Evolutionary conservation across 2,888 invertebrate species (phyloP).

Genomic region (Neoscelio sp.): DNA sequence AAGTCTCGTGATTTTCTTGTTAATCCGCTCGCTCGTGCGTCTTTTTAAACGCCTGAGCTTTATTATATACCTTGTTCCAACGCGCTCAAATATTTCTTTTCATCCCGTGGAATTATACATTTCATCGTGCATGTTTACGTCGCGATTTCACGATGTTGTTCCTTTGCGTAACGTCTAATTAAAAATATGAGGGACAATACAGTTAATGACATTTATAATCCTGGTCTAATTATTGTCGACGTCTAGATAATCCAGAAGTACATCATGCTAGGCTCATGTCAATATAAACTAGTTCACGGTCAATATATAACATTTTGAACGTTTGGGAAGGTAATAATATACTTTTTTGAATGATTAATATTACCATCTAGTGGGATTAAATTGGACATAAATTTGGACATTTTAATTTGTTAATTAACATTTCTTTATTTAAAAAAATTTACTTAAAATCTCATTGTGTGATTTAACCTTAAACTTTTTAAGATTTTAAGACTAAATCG

Average conservation of each 20-base stretch:
- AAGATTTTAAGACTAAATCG: no score
- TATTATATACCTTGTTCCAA: conserved; percentile 12
- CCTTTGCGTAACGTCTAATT: conserved; percentile 49
- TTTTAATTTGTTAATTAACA: no score
- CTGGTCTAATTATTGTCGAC: conserved; percentile 47
- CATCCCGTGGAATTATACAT: conserved; percentile 35
- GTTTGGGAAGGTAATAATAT: no score
- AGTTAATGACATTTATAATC: conserved; percentile 58
- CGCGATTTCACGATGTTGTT: conserved; percentile 40
- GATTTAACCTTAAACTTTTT: no score
- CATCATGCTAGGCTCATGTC: conserved; percentile 20
- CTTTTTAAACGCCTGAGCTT: conserved; percentile 33
- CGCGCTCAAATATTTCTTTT: conserved; percentile 43
- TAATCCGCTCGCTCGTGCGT: conserved; percentile 47
- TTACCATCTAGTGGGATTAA: no score
- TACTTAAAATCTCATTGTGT: no score
- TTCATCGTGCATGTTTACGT: conserved; percentile 38
- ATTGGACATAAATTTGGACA: no score
- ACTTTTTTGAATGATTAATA: no score
- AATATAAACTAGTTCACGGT: conserved; percentile 15
- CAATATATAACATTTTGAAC: no score
- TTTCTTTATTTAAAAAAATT: no score
- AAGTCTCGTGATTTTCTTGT: conserved; percentile 58
- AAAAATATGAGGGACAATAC: conserved; percentile 34
- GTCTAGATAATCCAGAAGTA: conserved; percentile 35